Evolutionary conservation across 2,113 vertebrate genomes (phyloP).

Genomic region (Cairina moschata): DNA sequence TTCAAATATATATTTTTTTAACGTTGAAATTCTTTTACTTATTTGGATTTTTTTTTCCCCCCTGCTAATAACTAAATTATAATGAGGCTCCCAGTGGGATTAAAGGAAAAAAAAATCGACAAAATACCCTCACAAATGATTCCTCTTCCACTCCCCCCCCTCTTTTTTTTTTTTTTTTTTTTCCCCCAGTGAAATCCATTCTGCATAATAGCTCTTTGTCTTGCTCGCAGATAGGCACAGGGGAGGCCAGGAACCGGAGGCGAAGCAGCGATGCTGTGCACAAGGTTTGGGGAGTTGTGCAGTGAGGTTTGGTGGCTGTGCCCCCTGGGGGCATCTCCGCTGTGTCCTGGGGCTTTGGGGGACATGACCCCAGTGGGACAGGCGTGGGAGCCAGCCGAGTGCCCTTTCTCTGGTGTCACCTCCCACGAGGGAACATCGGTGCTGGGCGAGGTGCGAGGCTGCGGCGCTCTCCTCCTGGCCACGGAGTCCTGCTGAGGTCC

Average conservation of each 20-base stretch:
- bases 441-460: not conserved
- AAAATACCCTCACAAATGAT: conserved; percentile 62
- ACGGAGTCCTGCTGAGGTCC: not conserved
- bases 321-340: not conserved
- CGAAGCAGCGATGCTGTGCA: not conserved
- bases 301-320: not conserved
- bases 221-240: conserved; percentile 58
- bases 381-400: not conserved
- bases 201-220: conserved; percentile 80
- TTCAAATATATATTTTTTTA: not conserved
- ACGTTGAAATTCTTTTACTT: conserved; percentile 71
- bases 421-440: not conserved
- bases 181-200: conserved; percentile 64
- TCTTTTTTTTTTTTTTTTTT: not conserved
- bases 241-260: conserved; percentile 48
- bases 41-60: conserved; percentile 43
- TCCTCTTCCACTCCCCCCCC: not conserved
- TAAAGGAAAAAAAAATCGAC: not conserved
- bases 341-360: not conserved
- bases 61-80: conserved; percentile 79
- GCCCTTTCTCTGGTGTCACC: not conserved
- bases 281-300: not conserved
- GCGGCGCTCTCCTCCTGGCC: not conserved
- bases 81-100: conserved; percentile 73
- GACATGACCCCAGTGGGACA: not conserved